These are phyloP conservation scores for Philereme vetulata DNA, from an alignment of 2,888 invertebrate genomes.

Conservation along the genomic window DNA sequence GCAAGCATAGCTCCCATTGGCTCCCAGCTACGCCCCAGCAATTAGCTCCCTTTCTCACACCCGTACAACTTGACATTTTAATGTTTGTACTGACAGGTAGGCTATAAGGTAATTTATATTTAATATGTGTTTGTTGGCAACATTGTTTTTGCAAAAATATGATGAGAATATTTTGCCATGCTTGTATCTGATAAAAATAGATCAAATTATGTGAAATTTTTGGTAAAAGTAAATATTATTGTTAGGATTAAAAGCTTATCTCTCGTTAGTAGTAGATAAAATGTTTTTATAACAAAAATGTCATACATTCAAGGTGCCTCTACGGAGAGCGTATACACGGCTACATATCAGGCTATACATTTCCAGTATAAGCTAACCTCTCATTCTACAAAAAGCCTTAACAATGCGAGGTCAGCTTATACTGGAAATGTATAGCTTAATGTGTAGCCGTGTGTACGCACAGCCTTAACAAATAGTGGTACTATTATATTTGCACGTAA, in stretches of 20 bases:
- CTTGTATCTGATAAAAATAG: neutral
- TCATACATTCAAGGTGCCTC: neutral
- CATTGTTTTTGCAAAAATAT: neutral
- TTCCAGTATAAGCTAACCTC: too few relatives aligned
- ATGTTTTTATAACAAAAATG: neutral
- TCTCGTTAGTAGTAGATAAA: neutral
- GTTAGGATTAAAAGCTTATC: neutral
- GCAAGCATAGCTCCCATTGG: slow-evolving; percentile 65
- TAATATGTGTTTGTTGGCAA: neutral
- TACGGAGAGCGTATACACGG: slow-evolving; percentile 17
- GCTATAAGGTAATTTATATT: slow-evolving; percentile 7
- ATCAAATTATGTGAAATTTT: neutral
- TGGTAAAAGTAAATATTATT: neutral
- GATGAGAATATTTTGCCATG: neutral
- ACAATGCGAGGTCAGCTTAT: too few relatives aligned
- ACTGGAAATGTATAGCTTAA: too few relatives aligned
- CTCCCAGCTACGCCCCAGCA: slow-evolving; percentile 68
- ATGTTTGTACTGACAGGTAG: slow-evolving; percentile 67
- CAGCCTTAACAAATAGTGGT: slow-evolving; percentile 45
- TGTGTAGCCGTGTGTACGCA: too few relatives aligned
- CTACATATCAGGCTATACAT: too few relatives aligned
- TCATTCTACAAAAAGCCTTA: too few relatives aligned
- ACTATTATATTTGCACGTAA: slow-evolving; percentile 63
- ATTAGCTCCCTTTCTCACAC: slow-evolving; percentile 70
- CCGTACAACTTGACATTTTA: slow-evolving; percentile 77